These are phyloP conservation scores for Nannobrachium achirus DNA, from an alignment of 2,113 vertebrate species.

Conservation along the genomic window DNA sequence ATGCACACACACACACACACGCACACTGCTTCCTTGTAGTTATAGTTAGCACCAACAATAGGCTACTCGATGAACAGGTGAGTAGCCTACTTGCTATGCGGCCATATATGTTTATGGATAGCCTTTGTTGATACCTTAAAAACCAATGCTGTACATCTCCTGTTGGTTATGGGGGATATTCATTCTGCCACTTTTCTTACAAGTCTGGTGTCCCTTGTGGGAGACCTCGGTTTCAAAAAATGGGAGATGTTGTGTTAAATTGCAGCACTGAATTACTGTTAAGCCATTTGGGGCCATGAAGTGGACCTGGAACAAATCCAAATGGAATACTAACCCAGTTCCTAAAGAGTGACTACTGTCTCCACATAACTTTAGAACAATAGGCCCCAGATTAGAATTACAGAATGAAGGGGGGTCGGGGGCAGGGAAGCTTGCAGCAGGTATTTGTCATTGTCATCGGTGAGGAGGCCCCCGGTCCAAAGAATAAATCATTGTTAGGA, in stretches of 20 bases:
- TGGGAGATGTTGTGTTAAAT: conserved; percentile 6
- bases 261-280: conserved; percentile 6
- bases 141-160: too few species aligned
- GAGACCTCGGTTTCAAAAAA: neutral
- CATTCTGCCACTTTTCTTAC: too few species aligned
- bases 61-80: too few species aligned
- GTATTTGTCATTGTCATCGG: conserved; percentile 76
- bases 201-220: neutral
- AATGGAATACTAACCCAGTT: conserved; percentile 73
- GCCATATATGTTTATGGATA: too few species aligned
- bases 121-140: too few species aligned
- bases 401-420: conserved; percentile 4
- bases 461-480: conserved; percentile 50
- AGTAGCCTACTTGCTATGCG: too few species aligned
- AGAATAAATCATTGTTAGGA: conserved; percentile 54
- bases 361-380: conserved; percentile 62
- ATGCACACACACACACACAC: neutral
- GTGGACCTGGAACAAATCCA: conserved; percentile 42
- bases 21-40: neutral
- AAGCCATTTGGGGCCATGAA: conserved; percentile 3
- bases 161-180: too few species aligned
- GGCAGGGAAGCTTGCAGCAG: conserved; percentile 16
- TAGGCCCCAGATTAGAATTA: conserved; percentile 53
- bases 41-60: too few species aligned
- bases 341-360: conserved; percentile 43